Conservation (phyloP, 1,140 invertebrate genomes). For the Lepidurus arcticus region DNA sequence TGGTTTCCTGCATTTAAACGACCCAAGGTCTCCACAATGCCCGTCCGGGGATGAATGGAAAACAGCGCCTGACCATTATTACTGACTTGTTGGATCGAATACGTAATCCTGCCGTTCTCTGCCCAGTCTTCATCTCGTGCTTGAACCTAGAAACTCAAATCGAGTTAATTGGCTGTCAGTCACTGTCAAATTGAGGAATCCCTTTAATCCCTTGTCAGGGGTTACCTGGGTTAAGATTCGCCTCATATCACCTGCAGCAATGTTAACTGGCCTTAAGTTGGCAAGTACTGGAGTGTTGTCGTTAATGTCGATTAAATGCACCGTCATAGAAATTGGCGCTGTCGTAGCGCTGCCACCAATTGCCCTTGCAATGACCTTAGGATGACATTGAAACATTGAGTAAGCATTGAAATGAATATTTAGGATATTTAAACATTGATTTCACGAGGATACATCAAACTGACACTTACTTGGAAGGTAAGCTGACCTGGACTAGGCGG, state of each 20-base stretch:
- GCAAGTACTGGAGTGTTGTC: constrained; percentile 74
- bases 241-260: constrained; percentile 72
- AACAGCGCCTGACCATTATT: constrained; percentile 82
- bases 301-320: constrained; percentile 73
- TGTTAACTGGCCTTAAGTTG: constrained; percentile 65
- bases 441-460: not conserved
- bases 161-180: not conserved
- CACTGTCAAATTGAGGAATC: not conserved
- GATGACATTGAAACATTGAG: not conserved
- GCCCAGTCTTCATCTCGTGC: constrained; percentile 80
- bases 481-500: constrained; percentile 76
- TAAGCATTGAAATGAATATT: not conserved
- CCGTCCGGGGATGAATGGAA: constrained; percentile 70
- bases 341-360: constrained; percentile 68
- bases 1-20: constrained; percentile 77
- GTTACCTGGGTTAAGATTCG: constrained; percentile 65
- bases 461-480: constrained; percentile 60
- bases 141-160: constrained; percentile 51
- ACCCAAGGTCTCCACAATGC: constrained; percentile 58
- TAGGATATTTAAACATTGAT: not conserved
- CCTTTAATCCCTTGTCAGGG: not conserved
- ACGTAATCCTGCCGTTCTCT: constrained; percentile 71
- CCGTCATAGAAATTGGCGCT: constrained; percentile 68
- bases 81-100: constrained; percentile 80
- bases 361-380: constrained; percentile 65